Percentiles rank a stretch among this genome's conserved stretches.
These are phyloP conservation scores for Leptopilina syphax DNA, from an alignment of 2,888 invertebrate species.

Conservation along the genomic window DNA sequence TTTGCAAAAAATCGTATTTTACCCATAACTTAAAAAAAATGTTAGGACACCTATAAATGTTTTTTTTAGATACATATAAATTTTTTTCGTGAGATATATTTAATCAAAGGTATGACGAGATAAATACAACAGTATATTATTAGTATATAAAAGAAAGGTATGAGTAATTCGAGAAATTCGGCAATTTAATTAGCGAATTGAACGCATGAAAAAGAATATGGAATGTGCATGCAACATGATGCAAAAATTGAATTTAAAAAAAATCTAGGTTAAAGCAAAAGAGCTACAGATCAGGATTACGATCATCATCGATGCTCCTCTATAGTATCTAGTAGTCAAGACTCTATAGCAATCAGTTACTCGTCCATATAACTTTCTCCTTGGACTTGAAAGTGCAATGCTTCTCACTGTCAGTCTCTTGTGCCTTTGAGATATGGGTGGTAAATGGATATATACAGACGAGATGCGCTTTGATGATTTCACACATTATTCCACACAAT, in stretches of 20 bases:
- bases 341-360: conserved; percentile 49
- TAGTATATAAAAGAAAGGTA: neutral
- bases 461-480: conserved; percentile 12
- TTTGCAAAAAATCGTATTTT: too few species aligned
- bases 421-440: conserved; percentile 5
- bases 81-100: too few species aligned
- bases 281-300: conserved; percentile 48
- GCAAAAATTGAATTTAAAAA: conserved; percentile 27
- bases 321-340: conserved; percentile 60
- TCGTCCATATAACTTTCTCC: conserved; percentile 64
- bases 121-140: too few species aligned
- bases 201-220: conserved; percentile 8
- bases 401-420: conserved; percentile 46
- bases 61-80: too few species aligned
- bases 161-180: neutral
- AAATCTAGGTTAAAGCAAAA: conserved; percentile 42
- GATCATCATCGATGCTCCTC: conserved; percentile 63
- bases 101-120: too few species aligned
- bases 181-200: conserved; percentile 24
- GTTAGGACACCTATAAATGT: too few species aligned
- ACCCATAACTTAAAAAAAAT: too few species aligned
- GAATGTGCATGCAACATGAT: conserved; percentile 32
- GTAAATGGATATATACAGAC: conserved; percentile 11
- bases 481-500: conserved; percentile 13
- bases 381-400: conserved; percentile 65